Conservation (phyloP, 2,888 invertebrate genomes). For the Aquatica leii region DNA sequence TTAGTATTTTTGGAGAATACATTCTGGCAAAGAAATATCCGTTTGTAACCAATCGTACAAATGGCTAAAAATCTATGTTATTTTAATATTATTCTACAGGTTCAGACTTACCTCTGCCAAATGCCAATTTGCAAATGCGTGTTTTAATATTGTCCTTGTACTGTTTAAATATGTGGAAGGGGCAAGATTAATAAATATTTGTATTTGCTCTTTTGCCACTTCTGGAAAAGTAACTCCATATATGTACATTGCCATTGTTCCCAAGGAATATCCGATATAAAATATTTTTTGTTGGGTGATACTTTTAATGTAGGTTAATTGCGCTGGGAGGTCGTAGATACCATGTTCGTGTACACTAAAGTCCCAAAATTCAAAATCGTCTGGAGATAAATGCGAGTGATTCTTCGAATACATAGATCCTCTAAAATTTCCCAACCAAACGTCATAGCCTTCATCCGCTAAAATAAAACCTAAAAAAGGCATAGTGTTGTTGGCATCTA, state of each 20-base stretch:
- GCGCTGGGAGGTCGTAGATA: constrained; percentile 33
- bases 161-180: constrained; percentile 20
- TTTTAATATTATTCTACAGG: no score
- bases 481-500: no score
- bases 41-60: constrained; percentile 8
- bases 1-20: background rate
- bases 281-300: constrained; percentile 30
- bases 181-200: constrained; percentile 36
- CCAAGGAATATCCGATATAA: constrained; percentile 39
- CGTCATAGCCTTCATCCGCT: constrained; percentile 34
- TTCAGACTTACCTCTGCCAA: no score
- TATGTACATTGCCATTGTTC: constrained; percentile 32
- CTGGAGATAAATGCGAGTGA: constrained; percentile 22
- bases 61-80: constrained; percentile 21
- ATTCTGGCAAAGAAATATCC: constrained; percentile 20
- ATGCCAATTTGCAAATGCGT: background rate
- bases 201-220: constrained; percentile 22
- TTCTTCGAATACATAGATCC: constrained; percentile 35
- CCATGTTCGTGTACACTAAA: constrained; percentile 38
- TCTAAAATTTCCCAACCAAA: constrained; percentile 40
- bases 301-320: constrained; percentile 25
- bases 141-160: background rate
- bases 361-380: constrained; percentile 31
- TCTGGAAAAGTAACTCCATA: constrained; percentile 33
- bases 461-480: constrained; percentile 31